phyloP scores from a whole-genome alignment of 1,140 invertebrate species.

The Drosophila dunni region DNA sequence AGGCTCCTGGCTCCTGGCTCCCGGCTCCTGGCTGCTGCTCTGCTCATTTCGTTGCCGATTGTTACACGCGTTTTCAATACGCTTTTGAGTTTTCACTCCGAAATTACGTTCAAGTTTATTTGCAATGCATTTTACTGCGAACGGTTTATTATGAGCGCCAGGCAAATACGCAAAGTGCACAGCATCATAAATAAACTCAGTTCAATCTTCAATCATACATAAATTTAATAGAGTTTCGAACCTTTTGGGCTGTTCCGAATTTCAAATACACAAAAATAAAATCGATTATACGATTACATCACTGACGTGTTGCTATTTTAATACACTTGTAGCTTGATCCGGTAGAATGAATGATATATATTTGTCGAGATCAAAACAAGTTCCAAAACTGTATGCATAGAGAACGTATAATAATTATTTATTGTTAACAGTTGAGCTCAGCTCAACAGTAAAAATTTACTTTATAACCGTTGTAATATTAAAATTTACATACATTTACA shows the following conservation, averaged over 20 bases:
- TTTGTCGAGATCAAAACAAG: too few species aligned
- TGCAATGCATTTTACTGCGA: slow-evolving; percentile 30
- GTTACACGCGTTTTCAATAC: slow-evolving; percentile 49
- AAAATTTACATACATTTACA: too few species aligned
- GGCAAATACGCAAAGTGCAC: slow-evolving; percentile 27
- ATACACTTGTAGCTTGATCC: too few species aligned
- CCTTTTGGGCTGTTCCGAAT: background rate
- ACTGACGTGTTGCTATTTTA: too few species aligned
- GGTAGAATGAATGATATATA: too few species aligned
- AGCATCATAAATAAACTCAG: slow-evolving; percentile 5
- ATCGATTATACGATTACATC: too few species aligned
- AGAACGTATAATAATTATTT: too few species aligned
- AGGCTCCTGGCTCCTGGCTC: background rate
- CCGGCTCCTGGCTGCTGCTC: background rate
- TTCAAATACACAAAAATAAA: background rate
- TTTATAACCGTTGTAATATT: too few species aligned
- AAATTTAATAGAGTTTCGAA: background rate
- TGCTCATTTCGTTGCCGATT: slow-evolving; percentile 42
- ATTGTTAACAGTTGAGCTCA: too few species aligned
- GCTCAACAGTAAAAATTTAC: too few species aligned
- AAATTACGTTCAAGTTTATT: slow-evolving; percentile 48
- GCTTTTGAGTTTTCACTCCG: slow-evolving; percentile 45
- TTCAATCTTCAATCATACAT: slow-evolving; percentile 10
- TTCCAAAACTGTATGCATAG: too few species aligned
- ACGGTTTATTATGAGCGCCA: slow-evolving; percentile 5